Base-by-base conservation (phyloP, 92 coral and sea anemone genomes). In the Umimayanthus chanpuru region DNA sequence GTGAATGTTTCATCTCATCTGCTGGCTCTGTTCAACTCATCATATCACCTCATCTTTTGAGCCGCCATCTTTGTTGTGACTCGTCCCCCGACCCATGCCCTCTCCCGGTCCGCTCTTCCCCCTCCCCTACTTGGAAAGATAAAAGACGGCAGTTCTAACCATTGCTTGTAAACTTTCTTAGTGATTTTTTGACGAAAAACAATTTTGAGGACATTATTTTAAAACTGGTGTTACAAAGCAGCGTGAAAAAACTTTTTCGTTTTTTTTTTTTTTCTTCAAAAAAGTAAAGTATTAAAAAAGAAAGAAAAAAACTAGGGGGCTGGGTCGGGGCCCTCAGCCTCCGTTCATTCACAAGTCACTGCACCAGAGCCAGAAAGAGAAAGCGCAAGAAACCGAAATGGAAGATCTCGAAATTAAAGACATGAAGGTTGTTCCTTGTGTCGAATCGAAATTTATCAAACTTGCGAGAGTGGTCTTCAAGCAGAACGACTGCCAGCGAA, bases 351-450 rank as follows among this genome's bases (percentile, higher is more conserved):
- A n/a, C n/a, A n/a, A n/a, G n/a, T n/a, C n/a, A n/a, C n/a, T n/a
- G n/a, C n/a, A n/a, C n/a, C n/a, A n/a, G n/a, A n/a, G n/a, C n/a
- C n/a, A n/a, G n/a, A n/a, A n/a, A n/a, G n/a, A n/a, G 36, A 32
- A 32, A 32, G 36, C 36, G 36, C 36, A 32, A 32, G 36, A 8
- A 39, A 79, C 11, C 66, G 87, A 78, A 16, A 94, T 92, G 95
- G 93, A 92, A 64, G 91, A 86, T 47, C 81, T 93, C 26, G 94
- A 91, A 78, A 90, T 93, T 14, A 80, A 85, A 20, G 95, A 90
- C n/a, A 93, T 97, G 93, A 85, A 91, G 50, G 96, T 97, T n/a
- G 96, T 91, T 6, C 98, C 98, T 10, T 97, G 99, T 80, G 91
- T 89, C 14, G 79, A 93, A 76, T 96, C 99, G 16, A 92, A 89